Conservation (phyloP, 2,797 vertebrate species). For the Echiichthys vipera region DNA sequence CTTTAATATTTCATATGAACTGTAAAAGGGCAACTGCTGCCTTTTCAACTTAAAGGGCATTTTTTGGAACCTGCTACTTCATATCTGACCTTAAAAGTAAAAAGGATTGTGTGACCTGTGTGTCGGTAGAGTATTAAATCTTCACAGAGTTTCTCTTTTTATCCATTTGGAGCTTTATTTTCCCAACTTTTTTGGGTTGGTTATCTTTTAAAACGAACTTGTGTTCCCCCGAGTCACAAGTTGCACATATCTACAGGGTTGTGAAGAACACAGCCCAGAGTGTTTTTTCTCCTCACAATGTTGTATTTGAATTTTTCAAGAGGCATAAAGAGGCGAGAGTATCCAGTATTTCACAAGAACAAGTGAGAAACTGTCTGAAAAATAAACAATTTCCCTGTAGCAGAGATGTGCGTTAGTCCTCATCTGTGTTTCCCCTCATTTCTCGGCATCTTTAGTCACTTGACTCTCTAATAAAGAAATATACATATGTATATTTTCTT, state of each 20-base stretch:
- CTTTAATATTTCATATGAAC: conserved; percentile 38
- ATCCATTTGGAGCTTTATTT: neutral
- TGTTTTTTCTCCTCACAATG: neutral
- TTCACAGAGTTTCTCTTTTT: conserved; percentile 20
- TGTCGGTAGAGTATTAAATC: conserved; percentile 7
- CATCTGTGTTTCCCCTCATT: neutral
- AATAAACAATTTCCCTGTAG: neutral
- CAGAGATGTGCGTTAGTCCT: neutral
- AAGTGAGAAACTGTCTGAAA: neutral
- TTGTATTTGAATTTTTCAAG: neutral
- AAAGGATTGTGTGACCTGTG: neutral
- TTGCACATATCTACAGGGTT: neutral
- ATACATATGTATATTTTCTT: too few species aligned
- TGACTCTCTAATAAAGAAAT: too few species aligned
- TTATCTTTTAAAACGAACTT: neutral
- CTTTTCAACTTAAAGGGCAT: conserved; percentile 43
- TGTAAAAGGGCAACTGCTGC: conserved; percentile 45
- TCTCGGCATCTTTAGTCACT: neutral
- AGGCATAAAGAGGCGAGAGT: neutral
- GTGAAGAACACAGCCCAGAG: neutral
- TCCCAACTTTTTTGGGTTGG: neutral
- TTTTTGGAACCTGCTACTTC: neutral
- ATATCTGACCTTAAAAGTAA: conserved; percentile 48
- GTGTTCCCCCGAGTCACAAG: neutral
- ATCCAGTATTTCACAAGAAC: neutral